A percentile compares a stretch with the other conserved stretches of the same genome.
Evolutionary conservation across 1,140 invertebrate species (phyloP).

Genomic region (Papilio dardanus): DNA sequence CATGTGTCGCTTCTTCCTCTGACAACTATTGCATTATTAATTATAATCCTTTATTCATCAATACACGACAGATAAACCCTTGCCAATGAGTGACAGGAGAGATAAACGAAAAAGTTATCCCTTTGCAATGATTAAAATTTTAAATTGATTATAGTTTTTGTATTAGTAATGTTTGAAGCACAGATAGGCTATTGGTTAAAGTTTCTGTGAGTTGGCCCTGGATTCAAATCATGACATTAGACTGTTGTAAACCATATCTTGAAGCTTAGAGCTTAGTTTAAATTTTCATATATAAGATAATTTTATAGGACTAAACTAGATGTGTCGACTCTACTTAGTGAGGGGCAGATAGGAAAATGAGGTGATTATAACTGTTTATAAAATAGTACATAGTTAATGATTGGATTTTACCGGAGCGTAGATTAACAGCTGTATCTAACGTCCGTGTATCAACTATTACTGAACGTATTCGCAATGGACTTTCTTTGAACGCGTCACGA

Average conservation of each 20-base stretch:
- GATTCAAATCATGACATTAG: no score
- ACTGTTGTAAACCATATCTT: no score
- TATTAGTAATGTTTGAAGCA: neutral
- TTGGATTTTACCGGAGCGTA: neutral
- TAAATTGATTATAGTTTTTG: neutral
- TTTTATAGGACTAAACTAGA: no score
- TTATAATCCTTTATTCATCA: slow-evolving; percentile 22
- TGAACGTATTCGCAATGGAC: neutral
- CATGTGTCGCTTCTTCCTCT: neutral
- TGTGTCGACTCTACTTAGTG: no score
- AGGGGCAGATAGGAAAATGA: no score
- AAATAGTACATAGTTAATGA: neutral
- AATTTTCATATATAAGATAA: no score
- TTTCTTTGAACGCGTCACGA: slow-evolving; percentile 24
- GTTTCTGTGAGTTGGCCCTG: no score
- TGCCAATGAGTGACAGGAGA: neutral
- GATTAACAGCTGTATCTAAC: neutral
- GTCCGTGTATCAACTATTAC: neutral
- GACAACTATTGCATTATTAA: slow-evolving; percentile 1
- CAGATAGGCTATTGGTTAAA: no score
- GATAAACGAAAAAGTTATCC: neutral
- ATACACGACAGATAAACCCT: slow-evolving; percentile 18
- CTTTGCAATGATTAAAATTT: neutral
- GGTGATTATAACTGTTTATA: no score
- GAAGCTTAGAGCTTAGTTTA: no score